These are phyloP conservation scores for Vesta saturnalis DNA, from an alignment of 2,888 invertebrate genomes.

Conservation along the genomic window DNA sequence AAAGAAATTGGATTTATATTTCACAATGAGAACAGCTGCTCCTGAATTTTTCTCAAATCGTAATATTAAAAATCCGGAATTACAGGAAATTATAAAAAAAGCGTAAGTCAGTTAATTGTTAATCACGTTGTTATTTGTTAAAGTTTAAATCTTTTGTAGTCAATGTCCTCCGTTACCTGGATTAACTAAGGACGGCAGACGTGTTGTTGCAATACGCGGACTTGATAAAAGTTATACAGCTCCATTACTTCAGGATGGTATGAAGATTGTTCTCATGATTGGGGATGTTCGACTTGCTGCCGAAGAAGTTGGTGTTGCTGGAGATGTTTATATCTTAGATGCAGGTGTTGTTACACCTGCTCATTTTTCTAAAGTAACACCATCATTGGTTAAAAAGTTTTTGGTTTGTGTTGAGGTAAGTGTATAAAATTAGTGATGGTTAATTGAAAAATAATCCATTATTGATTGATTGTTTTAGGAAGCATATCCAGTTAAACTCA, in stretches of 20 bases:
- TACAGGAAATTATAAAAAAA: slow-evolving; percentile 74
- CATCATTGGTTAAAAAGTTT: slow-evolving; percentile 84
- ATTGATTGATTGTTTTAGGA: no score
- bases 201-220: slow-evolving; percentile 80
- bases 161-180: slow-evolving; percentile 84
- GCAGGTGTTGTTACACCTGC: slow-evolving; percentile 81
- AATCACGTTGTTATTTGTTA: background rate
- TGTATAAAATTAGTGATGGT: no score
- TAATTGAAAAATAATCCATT: no score
- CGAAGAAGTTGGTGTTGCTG: slow-evolving; percentile 83
- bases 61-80: slow-evolving; percentile 76
- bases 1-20: slow-evolving; percentile 87
- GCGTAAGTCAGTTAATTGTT: slow-evolving; percentile 69
- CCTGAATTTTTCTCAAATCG: slow-evolving; percentile 85
- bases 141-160: slow-evolving; percentile 59
- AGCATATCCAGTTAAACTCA: slow-evolving; percentile 88
- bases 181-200: slow-evolving; percentile 80
- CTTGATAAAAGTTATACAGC: slow-evolving; percentile 75
- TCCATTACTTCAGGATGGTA: slow-evolving; percentile 78
- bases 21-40: slow-evolving; percentile 83
- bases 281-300: slow-evolving; percentile 83
- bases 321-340: slow-evolving; percentile 84
- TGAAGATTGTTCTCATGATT: slow-evolving; percentile 86
- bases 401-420: slow-evolving; percentile 80
- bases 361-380: slow-evolving; percentile 87